phyloP scores from a whole-genome alignment of 2,113 vertebrate genomes.

The Garra rufa region DNA sequence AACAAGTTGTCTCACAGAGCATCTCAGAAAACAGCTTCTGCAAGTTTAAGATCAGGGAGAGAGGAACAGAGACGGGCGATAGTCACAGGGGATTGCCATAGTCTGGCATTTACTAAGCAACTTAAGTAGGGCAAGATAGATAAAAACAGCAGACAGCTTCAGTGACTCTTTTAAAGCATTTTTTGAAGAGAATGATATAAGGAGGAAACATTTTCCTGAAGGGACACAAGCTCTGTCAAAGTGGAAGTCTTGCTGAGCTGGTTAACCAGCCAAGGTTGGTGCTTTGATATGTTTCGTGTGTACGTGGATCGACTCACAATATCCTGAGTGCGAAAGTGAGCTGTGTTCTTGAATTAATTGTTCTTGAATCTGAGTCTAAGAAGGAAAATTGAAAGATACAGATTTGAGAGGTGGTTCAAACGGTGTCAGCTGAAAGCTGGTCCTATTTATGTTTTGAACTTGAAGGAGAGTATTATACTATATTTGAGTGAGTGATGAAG shows the following conservation, averaged over 20 bases:
- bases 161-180: neutral
- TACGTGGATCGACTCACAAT: neutral
- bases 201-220: slow-evolving; percentile 35
- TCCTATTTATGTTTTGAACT: neutral
- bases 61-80: slow-evolving; percentile 7
- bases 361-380: slow-evolving; percentile 8
- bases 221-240: slow-evolving; percentile 37
- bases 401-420: neutral
- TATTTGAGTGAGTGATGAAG: slow-evolving; percentile 53
- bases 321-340: slow-evolving; percentile 15
- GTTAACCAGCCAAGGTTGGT: slow-evolving; percentile 57
- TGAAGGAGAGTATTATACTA: neutral
- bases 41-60: slow-evolving; percentile 42
- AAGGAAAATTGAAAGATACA: neutral
- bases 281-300: slow-evolving; percentile 24
- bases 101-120: slow-evolving; percentile 29
- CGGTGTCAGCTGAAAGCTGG: neutral
- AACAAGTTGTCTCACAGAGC: slow-evolving; percentile 41
- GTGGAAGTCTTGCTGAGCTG: slow-evolving; percentile 48
- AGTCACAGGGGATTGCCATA: slow-evolving; percentile 26
- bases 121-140: slow-evolving; percentile 39
- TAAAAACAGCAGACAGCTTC: slow-evolving; percentile 21
- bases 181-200: slow-evolving; percentile 28
- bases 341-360: slow-evolving; percentile 20
- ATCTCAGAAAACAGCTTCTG: slow-evolving; percentile 28